Evolutionary conservation across 23 tunicate genomes (phyloP).

Genomic region (Corella eumyota): DNA sequence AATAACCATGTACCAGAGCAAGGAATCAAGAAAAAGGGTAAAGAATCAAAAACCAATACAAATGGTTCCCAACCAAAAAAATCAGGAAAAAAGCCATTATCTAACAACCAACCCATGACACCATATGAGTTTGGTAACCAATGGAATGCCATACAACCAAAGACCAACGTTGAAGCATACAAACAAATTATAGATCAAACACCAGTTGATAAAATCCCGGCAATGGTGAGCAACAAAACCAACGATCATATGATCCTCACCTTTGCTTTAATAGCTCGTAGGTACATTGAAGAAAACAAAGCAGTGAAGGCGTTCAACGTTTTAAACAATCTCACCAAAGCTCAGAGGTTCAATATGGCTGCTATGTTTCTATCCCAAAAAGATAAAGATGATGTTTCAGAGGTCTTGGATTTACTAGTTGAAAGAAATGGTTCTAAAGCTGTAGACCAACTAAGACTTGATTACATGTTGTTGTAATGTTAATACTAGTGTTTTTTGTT

Average conservation of each 20-base stretch:
- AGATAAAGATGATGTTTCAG: constrained; percentile 21
- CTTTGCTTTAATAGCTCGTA: constrained; percentile 34
- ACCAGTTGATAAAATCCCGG: constrained; percentile 18
- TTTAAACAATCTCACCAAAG: constrained; percentile 23
- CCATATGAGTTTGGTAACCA: constrained; percentile 75
- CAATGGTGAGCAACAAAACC: constrained; percentile 70
- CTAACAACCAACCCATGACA: constrained; percentile 11
- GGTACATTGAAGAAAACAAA: constrained; percentile 10
- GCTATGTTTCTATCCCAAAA: constrained; percentile 55
- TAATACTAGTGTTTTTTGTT: too few species aligned
- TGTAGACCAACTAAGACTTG: too few species aligned
- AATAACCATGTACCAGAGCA: background rate
- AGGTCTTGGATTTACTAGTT: constrained; percentile 29
- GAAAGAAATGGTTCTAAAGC: too few species aligned
- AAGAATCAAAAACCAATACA: background rate
- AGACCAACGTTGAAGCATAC: constrained; percentile 39
- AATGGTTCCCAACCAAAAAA: background rate
- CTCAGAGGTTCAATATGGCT: constrained; percentile 61
- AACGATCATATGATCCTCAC: constrained; percentile 59
- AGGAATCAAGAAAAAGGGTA: background rate
- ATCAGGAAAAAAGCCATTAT: background rate
- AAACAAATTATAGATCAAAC: constrained; percentile 38
- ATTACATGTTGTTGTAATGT: too few species aligned
- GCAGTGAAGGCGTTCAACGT: constrained; percentile 35
- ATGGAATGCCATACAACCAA: constrained; percentile 66